A percentile compares a stretch with the other conserved stretches of the same genome.
phyloP scores from a whole-genome alignment of 92 coral and sea anemone genomes.

The Scolanthus callimorphus region DNA sequence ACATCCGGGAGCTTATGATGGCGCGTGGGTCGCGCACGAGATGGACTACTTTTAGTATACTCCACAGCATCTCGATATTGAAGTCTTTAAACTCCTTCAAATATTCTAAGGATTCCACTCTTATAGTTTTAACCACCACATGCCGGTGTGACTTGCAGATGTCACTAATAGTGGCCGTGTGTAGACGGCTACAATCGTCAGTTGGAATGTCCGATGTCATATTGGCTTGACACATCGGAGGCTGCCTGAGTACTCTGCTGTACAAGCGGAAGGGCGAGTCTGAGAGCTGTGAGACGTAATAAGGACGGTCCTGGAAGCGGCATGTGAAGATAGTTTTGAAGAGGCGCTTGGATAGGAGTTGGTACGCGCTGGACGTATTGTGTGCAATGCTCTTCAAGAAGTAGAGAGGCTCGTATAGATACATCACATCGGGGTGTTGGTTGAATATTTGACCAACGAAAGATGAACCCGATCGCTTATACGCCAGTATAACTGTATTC shows the following conservation, averaged over 20 bases:
- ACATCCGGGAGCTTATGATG: conserved; percentile 52
- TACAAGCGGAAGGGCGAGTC: conserved; percentile 70
- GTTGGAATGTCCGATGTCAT: conserved; percentile 3
- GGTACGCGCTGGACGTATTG: conserved; percentile 47
- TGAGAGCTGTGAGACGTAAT: conserved; percentile 62
- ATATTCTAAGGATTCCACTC: conserved; percentile 35
- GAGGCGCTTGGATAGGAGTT: conserved; percentile 36
- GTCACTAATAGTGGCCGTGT: conserved; percentile 42
- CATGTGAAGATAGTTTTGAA: conserved; percentile 65
- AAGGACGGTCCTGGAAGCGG: conserved; percentile 58
- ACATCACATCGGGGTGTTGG: conserved; percentile 70
- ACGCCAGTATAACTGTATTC: conserved; percentile 48
- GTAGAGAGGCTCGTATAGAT: conserved; percentile 76
- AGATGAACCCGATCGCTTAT: conserved; percentile 86
- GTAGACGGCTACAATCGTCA: conserved; percentile 45
- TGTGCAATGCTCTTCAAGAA: conserved; percentile 49
- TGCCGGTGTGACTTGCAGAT: conserved; percentile 49
- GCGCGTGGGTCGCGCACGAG: conserved; percentile 94
- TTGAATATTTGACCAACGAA: conserved; percentile 89
- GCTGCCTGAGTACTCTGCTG: conserved; percentile 63
- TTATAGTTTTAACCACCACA: conserved; percentile 60
- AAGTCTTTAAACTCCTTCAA: conserved; percentile 19
- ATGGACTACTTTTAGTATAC: conserved; percentile 60
- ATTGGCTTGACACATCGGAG: conserved; percentile 40
- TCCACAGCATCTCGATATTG: conserved; percentile 14